A percentile compares a stretch with the other conserved stretches of the same genome.
Conservation (phyloP, 2,113 vertebrate genomes). For the Deroptyus accipitrinus region DNA sequence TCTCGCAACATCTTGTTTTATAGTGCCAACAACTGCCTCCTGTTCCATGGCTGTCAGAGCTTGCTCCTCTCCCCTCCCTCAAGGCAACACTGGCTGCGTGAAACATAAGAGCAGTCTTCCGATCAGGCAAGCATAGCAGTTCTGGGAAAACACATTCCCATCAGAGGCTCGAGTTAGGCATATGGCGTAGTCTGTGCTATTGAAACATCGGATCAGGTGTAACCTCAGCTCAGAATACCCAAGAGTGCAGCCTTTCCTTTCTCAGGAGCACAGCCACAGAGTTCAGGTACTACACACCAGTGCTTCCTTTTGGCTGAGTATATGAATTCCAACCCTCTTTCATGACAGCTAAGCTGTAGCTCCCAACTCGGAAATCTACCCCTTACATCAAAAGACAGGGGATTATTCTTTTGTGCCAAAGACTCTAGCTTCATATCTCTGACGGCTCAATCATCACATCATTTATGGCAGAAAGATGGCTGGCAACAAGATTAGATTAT, state of each 20-base stretch:
- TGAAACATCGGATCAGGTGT: not conserved
- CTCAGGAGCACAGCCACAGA: rapidly evolving
- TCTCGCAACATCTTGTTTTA: not conserved
- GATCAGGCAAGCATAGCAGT: not conserved
- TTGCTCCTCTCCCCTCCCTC: not conserved
- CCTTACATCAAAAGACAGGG: not conserved
- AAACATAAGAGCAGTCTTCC: not conserved
- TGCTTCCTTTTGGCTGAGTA: not conserved
- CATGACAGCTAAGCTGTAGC: not conserved
- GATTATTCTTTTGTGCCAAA: conserved; percentile 6
- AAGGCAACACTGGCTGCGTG: rapidly evolving
- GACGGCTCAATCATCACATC: conserved; percentile 6
- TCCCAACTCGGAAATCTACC: not conserved
- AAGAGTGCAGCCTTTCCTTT: not conserved
- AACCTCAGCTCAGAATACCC: not conserved
- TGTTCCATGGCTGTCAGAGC: not conserved
- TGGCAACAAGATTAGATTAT: conserved; percentile 38
- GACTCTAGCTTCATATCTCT: not conserved
- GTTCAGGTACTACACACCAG: not conserved
- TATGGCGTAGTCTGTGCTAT: not conserved
- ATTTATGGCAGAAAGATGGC: not conserved
- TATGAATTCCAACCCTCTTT: not conserved
- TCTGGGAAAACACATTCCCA: not conserved
- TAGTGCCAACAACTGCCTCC: rapidly evolving
- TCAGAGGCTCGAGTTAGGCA: not conserved